Conservation (phyloP, 2,797 vertebrate species). For the Babyrousa celebensis region DNA sequence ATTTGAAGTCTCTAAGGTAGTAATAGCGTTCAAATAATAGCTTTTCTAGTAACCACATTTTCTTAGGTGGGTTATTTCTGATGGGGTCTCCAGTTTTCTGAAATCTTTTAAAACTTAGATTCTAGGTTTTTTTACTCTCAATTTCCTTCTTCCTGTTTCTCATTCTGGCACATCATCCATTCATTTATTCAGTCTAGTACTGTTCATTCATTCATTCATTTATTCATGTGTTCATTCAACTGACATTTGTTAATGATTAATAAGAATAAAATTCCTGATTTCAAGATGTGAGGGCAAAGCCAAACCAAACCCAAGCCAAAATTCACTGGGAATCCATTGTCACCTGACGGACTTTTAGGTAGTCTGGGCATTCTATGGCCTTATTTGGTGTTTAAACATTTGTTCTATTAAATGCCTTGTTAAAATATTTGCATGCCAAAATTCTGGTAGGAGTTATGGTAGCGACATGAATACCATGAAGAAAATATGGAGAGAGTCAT, state of each 20-base stretch:
- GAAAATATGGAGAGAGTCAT: background rate
- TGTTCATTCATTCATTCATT: background rate
- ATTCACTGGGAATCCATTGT: background rate
- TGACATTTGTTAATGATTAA: conserved; percentile 45
- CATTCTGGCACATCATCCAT: background rate
- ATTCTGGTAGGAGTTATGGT: background rate
- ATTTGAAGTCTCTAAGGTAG: conserved; percentile 26
- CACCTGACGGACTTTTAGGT: background rate
- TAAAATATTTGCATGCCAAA: background rate
- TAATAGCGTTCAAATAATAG: conserved; percentile 58
- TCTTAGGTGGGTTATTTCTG: conserved; percentile 44
- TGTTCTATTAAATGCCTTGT: background rate
- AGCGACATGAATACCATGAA: background rate
- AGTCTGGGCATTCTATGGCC: background rate
- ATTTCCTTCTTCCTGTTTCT: background rate
- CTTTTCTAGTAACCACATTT: conserved; percentile 42
- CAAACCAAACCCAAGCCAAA: background rate
- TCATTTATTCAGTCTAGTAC: background rate
- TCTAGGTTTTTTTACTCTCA: background rate
- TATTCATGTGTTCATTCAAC: background rate
- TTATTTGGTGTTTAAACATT: background rate
- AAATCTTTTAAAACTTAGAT: conserved; percentile 33
- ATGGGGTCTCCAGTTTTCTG: background rate
- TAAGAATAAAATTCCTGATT: background rate
- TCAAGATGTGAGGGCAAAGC: background rate